phyloP scores from a whole-genome alignment of 2,113 vertebrate genomes.

The Syngnathus floridae region DNA sequence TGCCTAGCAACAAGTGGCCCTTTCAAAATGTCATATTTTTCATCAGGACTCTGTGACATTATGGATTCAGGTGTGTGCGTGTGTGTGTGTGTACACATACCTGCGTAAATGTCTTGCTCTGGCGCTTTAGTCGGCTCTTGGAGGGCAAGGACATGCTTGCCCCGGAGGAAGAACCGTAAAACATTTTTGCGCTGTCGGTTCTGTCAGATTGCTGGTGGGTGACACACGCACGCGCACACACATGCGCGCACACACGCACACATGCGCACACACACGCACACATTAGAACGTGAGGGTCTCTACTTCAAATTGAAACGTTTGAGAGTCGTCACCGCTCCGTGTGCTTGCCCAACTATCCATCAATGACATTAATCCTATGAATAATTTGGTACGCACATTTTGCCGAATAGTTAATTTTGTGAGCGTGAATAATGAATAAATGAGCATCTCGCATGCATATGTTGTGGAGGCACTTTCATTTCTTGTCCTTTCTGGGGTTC shows the following conservation, averaged over 20 bases:
- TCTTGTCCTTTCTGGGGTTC: not conserved
- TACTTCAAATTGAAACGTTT: no score
- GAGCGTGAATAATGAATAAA: not conserved
- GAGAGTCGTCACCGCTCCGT: no score
- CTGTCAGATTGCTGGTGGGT: constrained; percentile 39
- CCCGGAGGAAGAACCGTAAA: constrained; percentile 83
- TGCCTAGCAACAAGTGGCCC: not conserved
- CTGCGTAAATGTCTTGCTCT: constrained; percentile 85
- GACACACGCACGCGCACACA: not conserved
- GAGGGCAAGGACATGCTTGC: constrained; percentile 84
- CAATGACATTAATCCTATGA: not conserved
- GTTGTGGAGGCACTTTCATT: not conserved
- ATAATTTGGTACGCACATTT: not conserved
- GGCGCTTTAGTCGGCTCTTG: constrained; percentile 86
- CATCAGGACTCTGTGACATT: not conserved
- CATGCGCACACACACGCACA: no score
- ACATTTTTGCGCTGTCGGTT: constrained; percentile 70
- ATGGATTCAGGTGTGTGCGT: not conserved
- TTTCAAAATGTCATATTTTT: not conserved
- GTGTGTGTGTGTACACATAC: constrained; percentile 26
- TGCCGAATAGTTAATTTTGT: not conserved
- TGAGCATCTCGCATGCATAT: not conserved
- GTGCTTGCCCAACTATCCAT: not conserved
- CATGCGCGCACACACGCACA: no score
- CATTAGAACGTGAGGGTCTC: no score